Percentiles rank a stretch among this genome's conserved stretches.
These are phyloP conservation scores for Galbula dea DNA, from an alignment of 2,113 vertebrate species.

Conservation along the genomic window DNA sequence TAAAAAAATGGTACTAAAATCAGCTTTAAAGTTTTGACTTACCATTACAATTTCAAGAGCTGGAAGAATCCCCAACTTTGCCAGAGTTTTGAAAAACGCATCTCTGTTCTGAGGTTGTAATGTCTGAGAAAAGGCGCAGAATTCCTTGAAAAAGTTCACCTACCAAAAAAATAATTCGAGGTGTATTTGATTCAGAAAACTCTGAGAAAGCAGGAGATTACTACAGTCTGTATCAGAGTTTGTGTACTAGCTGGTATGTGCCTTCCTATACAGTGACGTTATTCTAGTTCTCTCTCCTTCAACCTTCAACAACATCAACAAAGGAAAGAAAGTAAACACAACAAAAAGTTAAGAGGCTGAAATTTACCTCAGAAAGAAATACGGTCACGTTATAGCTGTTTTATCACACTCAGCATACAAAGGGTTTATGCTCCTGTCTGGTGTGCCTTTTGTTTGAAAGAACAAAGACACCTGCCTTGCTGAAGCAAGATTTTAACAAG, in stretches of 20 bases:
- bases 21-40: slow-evolving; percentile 3
- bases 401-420: not conserved
- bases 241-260: too few relatives aligned
- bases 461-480: not conserved
- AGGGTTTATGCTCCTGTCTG: not conserved
- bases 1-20: not conserved
- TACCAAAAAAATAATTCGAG: slow-evolving; percentile 34
- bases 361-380: not conserved
- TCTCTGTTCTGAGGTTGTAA: slow-evolving; percentile 98
- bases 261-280: not conserved
- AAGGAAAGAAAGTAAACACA: not conserved
- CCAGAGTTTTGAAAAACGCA: slow-evolving; percentile 96
- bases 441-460: not conserved
- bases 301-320: not conserved
- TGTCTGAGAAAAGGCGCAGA: slow-evolving; percentile 98
- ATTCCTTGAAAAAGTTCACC: slow-evolving; percentile 99
- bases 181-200: not conserved
- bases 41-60: slow-evolving; percentile 99
- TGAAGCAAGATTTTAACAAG: not conserved
- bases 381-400: not conserved
- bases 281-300: not conserved
- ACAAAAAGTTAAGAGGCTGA: not conserved
- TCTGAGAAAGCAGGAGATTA: not conserved
- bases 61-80: slow-evolving; percentile 94
- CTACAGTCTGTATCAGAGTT: not conserved